A percentile compares a stretch with the other conserved stretches of the same genome.
Conservation (phyloP, 2,888 invertebrate species). For the Odiellus spinosus region DNA sequence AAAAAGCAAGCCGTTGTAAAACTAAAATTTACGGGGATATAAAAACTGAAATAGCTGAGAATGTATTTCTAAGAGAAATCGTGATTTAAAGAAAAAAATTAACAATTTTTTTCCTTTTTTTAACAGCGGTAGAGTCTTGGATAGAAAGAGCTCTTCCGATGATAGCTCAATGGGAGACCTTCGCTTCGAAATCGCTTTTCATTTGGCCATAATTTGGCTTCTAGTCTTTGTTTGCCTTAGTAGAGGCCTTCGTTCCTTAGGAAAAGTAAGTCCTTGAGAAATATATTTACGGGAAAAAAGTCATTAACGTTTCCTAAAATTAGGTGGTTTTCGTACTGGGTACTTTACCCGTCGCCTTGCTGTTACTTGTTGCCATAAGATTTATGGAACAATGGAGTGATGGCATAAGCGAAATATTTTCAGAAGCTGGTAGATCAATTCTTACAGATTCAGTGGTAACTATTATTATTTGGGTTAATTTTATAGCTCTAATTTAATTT, state of each 20-base stretch:
- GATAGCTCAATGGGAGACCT: slow-evolving; percentile 18
- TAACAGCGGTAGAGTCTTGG: slow-evolving; percentile 57
- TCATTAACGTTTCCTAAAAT: too few relatives aligned
- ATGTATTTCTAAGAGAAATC: too few relatives aligned
- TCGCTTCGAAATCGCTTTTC: slow-evolving; percentile 68
- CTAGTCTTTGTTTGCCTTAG: slow-evolving; percentile 71
- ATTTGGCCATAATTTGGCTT: slow-evolving; percentile 68
- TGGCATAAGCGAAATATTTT: slow-evolving; percentile 16
- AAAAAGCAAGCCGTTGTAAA: too few relatives aligned
- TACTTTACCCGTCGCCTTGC: slow-evolving; percentile 57
- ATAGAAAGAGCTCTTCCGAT: slow-evolving; percentile 33
- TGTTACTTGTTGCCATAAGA: slow-evolving; percentile 37
- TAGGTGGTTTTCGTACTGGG: slow-evolving; percentile 60
- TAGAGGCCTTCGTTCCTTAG: slow-evolving; percentile 53
- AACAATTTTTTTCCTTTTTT: neutral
- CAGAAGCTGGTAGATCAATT: slow-evolving; percentile 13
- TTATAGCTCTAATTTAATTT: too few relatives aligned
- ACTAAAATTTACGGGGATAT: too few relatives aligned
- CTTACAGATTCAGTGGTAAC: slow-evolving; percentile 34
- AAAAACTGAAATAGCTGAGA: too few relatives aligned
- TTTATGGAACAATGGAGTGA: slow-evolving; percentile 19
- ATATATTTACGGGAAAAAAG: too few relatives aligned
- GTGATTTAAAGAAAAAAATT: too few relatives aligned
- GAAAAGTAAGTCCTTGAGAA: slow-evolving; percentile 39
- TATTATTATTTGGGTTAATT: slow-evolving; percentile 11